These are phyloP conservation scores for Meandrusa payeni DNA, from an alignment of 2,888 invertebrate species.

Conservation along the genomic window DNA sequence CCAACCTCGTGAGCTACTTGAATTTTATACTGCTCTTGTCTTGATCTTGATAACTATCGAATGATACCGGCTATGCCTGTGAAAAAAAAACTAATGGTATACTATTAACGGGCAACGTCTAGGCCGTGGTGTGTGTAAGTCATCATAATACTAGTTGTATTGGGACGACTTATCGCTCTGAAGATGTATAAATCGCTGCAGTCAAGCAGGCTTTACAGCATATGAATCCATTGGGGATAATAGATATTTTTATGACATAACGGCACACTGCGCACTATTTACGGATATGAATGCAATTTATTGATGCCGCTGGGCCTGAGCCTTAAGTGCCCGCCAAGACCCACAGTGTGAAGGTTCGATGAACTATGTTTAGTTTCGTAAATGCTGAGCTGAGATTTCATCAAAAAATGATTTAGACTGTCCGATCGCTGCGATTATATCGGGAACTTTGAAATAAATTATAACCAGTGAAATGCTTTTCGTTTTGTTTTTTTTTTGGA, in stretches of 20 bases:
- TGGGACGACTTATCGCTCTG: conserved; percentile 6
- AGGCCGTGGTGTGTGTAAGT: conserved; percentile 22
- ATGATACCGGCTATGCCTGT: background rate
- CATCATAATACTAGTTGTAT: conserved; percentile 23
- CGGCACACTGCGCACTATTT: conserved; percentile 28
- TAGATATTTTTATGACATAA: conserved; percentile 32
- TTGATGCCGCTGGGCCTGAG: conserved; percentile 23
- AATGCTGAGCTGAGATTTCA: conserved; percentile 18
- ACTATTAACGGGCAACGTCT: conserved; percentile 3
- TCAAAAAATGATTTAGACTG: conserved; percentile 18
- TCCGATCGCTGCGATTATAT: conserved; percentile 16
- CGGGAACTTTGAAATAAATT: conserved; percentile 15
- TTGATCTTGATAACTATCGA: conserved; percentile 3
- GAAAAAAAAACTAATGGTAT: background rate
- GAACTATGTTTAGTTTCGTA: conserved; percentile 22
- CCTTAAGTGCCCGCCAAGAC: conserved; percentile 19
- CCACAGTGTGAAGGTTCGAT: conserved; percentile 20
- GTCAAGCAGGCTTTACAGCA: conserved; percentile 22
- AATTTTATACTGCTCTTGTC: background rate
- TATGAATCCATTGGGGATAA: conserved; percentile 27
- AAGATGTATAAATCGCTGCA: conserved; percentile 16
- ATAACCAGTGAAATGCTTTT: conserved; percentile 2
- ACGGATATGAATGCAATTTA: conserved; percentile 28
- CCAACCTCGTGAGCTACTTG: background rate
- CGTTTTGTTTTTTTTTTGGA: conserved; percentile 5